Evolutionary conservation across 2,888 invertebrate genomes (phyloP), one percentile per base, ranked within the genome.

Genomic region (Dryobota labecula): DNA sequence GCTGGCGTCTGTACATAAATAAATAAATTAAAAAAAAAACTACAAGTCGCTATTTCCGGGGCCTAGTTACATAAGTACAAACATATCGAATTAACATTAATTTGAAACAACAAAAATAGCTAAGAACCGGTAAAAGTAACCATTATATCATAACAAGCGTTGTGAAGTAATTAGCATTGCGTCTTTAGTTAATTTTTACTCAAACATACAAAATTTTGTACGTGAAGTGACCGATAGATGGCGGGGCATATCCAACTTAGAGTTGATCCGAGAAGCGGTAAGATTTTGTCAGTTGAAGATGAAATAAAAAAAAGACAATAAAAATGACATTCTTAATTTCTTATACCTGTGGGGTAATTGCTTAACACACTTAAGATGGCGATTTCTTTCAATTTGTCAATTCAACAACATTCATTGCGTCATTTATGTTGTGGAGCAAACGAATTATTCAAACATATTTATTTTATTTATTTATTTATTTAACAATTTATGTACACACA

Each of bases 51-150:
- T 30, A 47, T n/a, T 82, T 76, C 63, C 38, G 49, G 27, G 49
- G 83, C 79, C 70, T 43, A 54, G 13, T 60, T 73, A 60, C 24
- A 54, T 69, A 71, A 71, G 54, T 38, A 68, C 38, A 51, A 60
- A 62, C 43, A 60, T 72, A 75, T 78, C 70, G 67, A 78, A 75
- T 80, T 68, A 82, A 80, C 71, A 86, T 78, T 79, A 75, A 78
- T 81, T 70, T 67, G 58, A 58, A 61, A 80, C 53, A 78, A 54
- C 70, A 56, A 73, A 77, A 75, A 78, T 71, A 56, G 15, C 51
- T 64, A 62, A 70, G 58, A 53, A 57, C 60, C 30, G 64, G 76
- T 82, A 83, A 78, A 83, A 78, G 75, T 71, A 71, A 65, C 63
- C 63, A 82, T 82, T 78, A 81, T 71, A 69, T 54, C 36, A 64